Conservation (phyloP, 2,113 vertebrate species). For the Pristiophorus japonicus region DNA sequence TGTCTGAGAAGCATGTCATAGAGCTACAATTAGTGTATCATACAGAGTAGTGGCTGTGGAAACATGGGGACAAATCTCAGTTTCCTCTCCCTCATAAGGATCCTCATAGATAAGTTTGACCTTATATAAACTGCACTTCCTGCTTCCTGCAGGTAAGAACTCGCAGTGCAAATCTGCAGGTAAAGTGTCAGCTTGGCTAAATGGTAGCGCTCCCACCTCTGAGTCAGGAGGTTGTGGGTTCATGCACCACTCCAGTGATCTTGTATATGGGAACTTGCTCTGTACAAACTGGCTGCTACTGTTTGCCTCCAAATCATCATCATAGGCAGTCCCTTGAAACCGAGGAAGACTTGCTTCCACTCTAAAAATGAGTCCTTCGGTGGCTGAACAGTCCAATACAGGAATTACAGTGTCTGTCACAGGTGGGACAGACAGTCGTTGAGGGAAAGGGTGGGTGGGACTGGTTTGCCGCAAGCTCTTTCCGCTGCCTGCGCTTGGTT, state of each 20-base stretch:
- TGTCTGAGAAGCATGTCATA: background rate
- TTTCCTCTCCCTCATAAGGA: no score
- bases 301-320: no score
- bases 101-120: background rate
- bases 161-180: background rate
- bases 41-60: background rate
- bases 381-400: no score
- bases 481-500: no score
- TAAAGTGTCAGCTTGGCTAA: background rate
- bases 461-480: no score
- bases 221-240: background rate
- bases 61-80: background rate
- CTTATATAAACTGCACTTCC: background rate
- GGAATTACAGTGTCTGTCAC: no score
- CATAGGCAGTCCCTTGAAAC: no score
- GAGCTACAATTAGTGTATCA: background rate
- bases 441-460: no score
- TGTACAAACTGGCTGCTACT: background rate
- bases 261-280: background rate
- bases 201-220: background rate
- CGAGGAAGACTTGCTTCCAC: no score
- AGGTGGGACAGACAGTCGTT: no score
- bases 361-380: no score
- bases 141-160: background rate
- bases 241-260: background rate